A percentile compares a stretch with the other conserved stretches of the same genome.
phyloP scores from a whole-genome alignment of 53 echinoderm and acorn worm genomes.

The Crossaster papposus region DNA sequence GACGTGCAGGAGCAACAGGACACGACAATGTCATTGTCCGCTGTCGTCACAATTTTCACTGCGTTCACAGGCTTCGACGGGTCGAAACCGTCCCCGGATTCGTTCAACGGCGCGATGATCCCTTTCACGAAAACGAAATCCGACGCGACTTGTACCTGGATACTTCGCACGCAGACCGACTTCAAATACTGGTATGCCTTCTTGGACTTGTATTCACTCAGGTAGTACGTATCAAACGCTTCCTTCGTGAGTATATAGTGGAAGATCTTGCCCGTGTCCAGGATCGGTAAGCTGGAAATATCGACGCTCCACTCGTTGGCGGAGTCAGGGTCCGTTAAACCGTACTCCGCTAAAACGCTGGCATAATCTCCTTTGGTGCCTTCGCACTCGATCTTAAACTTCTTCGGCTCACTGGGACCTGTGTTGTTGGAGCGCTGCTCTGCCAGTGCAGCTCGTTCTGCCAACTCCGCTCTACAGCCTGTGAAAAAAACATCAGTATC shows the following conservation, averaged over 20 bases:
- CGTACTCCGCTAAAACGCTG: conserved; percentile 14
- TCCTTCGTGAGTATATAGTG: conserved; percentile 55
- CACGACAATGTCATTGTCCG: conserved; percentile 33
- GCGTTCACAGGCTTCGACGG: background rate
- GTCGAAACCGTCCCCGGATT: conserved; percentile 31
- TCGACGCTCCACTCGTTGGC: conserved; percentile 40
- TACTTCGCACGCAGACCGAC: conserved; percentile 44
- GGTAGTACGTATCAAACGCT: conserved; percentile 56
- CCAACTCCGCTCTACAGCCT: conserved; percentile 48
- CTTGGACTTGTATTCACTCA: conserved; percentile 40
- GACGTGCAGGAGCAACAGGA: conserved; percentile 44
- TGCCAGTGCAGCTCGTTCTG: conserved; percentile 25
- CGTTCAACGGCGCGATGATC: conserved; percentile 22
- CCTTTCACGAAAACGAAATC: conserved; percentile 42
- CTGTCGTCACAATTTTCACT: conserved; percentile 36
- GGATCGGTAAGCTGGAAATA: conserved; percentile 22
- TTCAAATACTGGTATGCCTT: conserved; percentile 42
- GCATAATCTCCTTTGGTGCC: conserved; percentile 37
- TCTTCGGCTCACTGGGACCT: conserved; percentile 44
- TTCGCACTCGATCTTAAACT: conserved; percentile 50
- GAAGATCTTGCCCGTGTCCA: conserved; percentile 53
- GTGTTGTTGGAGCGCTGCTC: conserved; percentile 19
- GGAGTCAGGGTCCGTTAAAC: conserved; percentile 41
- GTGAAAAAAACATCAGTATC: background rate
- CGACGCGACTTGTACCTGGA: conserved; percentile 15